Percentiles rank a stretch among this genome's conserved stretches.
Conservation (phyloP, 2,888 invertebrate species). For the Thysanoteuthis rhombus region DNA sequence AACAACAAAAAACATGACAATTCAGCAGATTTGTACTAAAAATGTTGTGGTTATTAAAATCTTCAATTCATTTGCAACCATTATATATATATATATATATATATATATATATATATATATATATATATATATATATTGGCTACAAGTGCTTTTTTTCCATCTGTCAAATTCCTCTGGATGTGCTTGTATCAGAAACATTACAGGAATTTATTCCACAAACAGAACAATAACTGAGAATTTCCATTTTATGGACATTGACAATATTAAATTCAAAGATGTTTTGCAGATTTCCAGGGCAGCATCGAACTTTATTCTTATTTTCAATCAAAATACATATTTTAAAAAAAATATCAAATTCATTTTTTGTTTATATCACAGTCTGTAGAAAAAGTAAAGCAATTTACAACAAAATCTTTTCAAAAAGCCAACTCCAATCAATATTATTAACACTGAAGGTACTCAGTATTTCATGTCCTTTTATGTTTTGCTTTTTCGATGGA, state of each 20-base stretch:
- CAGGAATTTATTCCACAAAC: not conserved
- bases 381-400: not conserved
- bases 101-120: not conserved
- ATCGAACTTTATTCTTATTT: not conserved
- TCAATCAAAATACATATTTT: not conserved
- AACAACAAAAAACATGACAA: not conserved
- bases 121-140: not conserved
- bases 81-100: not conserved
- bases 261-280: not conserved
- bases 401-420: not conserved
- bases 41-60: not conserved
- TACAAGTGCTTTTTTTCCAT: not conserved
- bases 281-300: not conserved
- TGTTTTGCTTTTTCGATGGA: not conserved
- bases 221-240: not conserved
- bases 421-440: not conserved
- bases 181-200: not conserved
- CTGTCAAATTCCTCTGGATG: not conserved
- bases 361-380: not conserved
- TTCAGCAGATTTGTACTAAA: conserved; percentile 12
- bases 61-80: not conserved
- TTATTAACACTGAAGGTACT: not conserved
- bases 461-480: not conserved
- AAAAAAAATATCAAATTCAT: not conserved
- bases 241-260: not conserved